Evolutionary conservation across 1,140 invertebrate species (phyloP).

Genomic region (Plutomurus gul): DNA sequence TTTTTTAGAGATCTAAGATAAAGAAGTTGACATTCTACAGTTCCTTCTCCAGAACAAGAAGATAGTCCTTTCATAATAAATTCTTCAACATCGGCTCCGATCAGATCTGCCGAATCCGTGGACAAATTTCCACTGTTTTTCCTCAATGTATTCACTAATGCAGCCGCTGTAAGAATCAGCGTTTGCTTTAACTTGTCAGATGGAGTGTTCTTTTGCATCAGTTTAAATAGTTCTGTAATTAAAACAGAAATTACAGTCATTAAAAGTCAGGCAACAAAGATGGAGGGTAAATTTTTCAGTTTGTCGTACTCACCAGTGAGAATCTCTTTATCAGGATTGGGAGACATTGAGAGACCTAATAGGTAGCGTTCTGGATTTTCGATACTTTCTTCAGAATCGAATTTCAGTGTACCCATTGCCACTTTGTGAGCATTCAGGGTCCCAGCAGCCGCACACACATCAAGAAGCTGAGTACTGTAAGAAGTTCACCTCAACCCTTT

Average conservation of each 20-base stretch:
- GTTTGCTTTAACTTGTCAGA: constrained; percentile 68
- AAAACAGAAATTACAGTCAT: constrained; percentile 1
- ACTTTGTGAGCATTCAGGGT: constrained; percentile 69
- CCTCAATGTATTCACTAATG: constrained; percentile 60
- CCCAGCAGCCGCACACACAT: constrained; percentile 71
- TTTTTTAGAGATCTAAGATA: constrained; percentile 72
- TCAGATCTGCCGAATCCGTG: constrained; percentile 44
- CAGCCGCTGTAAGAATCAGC: constrained; percentile 66
- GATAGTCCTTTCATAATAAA: constrained; percentile 62
- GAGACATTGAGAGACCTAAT: constrained; percentile 70
- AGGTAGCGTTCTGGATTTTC: constrained; percentile 73
- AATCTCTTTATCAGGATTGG: constrained; percentile 65
- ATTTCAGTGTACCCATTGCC: constrained; percentile 67
- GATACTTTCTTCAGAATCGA: constrained; percentile 62
- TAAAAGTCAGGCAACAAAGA: neutral
- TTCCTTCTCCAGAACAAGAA: constrained; percentile 61
- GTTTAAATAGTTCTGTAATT: constrained; percentile 55
- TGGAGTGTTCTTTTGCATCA: constrained; percentile 55
- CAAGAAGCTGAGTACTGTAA: constrained; percentile 67
- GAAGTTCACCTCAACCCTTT: neutral
- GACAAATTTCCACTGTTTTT: neutral
- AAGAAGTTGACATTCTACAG: constrained; percentile 62
- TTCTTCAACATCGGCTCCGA: constrained; percentile 61
- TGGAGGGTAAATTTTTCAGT: neutral
- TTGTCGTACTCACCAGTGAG: constrained; percentile 61